Evolutionary conservation across 2,797 vertebrate species (phyloP), one percentile per base, ranked within the genome.

Genomic region (Semaprochilodus insignis): DNA sequence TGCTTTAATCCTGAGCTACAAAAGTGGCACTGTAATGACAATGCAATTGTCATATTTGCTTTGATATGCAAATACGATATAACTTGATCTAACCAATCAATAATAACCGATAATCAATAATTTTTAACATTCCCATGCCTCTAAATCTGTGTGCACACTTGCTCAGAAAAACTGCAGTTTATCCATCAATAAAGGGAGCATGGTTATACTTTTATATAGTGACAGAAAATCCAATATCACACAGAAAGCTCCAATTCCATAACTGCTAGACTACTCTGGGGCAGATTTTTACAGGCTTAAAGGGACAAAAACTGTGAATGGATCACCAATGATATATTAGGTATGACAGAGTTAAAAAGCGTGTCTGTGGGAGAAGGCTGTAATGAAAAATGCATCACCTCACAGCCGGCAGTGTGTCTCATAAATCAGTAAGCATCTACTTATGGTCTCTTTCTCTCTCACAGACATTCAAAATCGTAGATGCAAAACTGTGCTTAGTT

Each of bases 371-470:
- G 66, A 59, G 57, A 72, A 54, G 73, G 27, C 54, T 62, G 71
- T 71, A 19, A 25, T 82, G 77, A 83, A 87, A 85, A 82, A 87
- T 85, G 63, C 60, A 81, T 85, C 82, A 84, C 82, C 74, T 59
- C 65, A 59, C 77, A 76, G 69, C 83, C 31, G 44, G 54, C 65
- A 51, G 66, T 51, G 77, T 52, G 71, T 82, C 81, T 82, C 87
- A 81, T 88, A 87, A 88, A 87, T 88, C 84, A 84, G 65, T 51
- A 34, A 62, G 52, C 77, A 81, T 79, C 81, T 83, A 52, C 6
- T 11, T 63, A 31, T 62, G 65, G 73, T 69, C 59, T 80, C 70
- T 83, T 71, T 62, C 55, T 52, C 31, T 21, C 25, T 27, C 57
- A 15, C 23, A 65, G 23, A 40, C 17, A n/a, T 16, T 62, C 21